Base-by-base conservation (phyloP, 2,113 vertebrate species). In the Hepsetus odoe region DNA sequence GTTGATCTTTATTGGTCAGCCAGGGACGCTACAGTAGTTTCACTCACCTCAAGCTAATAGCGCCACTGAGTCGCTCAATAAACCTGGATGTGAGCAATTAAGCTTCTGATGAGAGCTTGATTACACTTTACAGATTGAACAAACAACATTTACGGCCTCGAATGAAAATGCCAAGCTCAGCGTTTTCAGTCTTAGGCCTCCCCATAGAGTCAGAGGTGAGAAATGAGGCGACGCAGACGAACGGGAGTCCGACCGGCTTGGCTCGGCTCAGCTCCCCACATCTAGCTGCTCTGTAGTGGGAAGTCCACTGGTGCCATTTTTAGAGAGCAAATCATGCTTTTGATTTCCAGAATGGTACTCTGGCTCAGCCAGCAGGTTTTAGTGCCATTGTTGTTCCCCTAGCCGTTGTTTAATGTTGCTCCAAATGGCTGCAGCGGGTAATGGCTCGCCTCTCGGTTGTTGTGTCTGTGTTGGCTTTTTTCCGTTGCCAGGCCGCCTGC, bases 81-180 rank as follows among this genome's bases (percentile, higher is more conserved):
- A 82, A 74, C 66, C 66, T 62, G 68, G 69, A 78, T 82, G 62
- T 69, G 76, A 44, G 22, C 77, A 82, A 79, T 79, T 74, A 79
- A 65, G 64, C 38, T 51, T 61, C 71, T 79, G 49, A 64, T 74
- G 20, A 82, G 66, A 40, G 62, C 56, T 55, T 74, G 67, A 79
- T 78, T 75, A 70, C 72, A 74, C 55, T 61, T 68, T 46, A 53
- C 65, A 38, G 58, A 75, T 40, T 56, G 24, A 75, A 82, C 65
- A 72, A 79, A 79, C 77, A 64, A 40, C 68, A 42, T 72, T 65
- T 79, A 65, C 68, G 44, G 32, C 61, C 53, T 22, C 24, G 24
- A 74, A 66, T 72, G 66, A 79, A 74, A 74, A 22, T 16, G 76
- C 65, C 71, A 82, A 28, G 33, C 53, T 40, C 66, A 68, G 76